These are phyloP conservation scores for Whitmania pigra DNA, from an alignment of 1,140 invertebrate genomes.

Conservation along the genomic window DNA sequence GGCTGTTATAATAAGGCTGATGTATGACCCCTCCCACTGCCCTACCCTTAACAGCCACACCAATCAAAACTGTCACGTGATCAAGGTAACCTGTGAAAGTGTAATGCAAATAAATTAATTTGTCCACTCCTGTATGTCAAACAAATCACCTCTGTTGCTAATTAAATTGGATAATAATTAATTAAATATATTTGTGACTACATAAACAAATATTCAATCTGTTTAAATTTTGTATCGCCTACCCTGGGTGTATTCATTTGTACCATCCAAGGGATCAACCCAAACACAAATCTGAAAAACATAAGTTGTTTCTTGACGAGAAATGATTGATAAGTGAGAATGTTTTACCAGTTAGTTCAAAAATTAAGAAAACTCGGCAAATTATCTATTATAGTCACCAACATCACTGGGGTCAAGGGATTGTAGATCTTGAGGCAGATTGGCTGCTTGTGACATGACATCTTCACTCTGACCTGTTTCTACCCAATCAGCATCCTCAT, in stretches of 20 bases:
- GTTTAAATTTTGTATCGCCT: conserved; percentile 19
- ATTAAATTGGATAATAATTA: neutral
- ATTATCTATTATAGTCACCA: neutral
- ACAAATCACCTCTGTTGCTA: neutral
- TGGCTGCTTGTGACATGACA: conserved; percentile 1
- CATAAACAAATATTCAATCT: neutral
- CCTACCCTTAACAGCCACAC: conserved; percentile 70
- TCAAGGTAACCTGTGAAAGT: conserved; percentile 61
- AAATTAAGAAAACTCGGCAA: neutral
- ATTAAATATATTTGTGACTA: neutral
- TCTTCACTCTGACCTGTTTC: conserved; percentile 9
- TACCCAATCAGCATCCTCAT: conserved; percentile 9
- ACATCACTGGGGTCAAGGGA: neutral
- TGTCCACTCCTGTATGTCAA: neutral
- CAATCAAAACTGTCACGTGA: conserved; percentile 93
- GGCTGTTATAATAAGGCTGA: conserved; percentile 75
- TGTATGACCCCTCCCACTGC: conserved; percentile 88
- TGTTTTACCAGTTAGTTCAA: too few relatives aligned
- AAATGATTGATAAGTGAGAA: too few relatives aligned
- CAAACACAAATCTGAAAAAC: conserved; percentile 63
- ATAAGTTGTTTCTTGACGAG: too few relatives aligned
- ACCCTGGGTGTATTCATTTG: conserved; percentile 78
- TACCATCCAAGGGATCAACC: conserved; percentile 97
- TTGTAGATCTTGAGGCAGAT: conserved; percentile 15
- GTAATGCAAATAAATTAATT: neutral